Conservation (phyloP, 1,140 invertebrate genomes). For the Drosophila dunni region DNA sequence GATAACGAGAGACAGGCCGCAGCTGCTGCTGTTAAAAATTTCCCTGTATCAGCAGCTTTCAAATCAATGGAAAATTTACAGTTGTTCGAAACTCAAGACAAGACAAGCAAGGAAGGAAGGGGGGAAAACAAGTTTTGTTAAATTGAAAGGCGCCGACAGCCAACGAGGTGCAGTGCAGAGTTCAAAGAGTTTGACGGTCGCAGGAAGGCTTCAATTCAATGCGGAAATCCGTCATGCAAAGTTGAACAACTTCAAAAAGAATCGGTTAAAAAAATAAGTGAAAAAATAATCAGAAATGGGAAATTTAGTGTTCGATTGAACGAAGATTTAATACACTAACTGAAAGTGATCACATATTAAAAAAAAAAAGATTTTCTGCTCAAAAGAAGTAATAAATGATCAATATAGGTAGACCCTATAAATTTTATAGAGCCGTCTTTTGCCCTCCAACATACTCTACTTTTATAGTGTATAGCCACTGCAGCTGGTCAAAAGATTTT, state of each 20-base stretch:
- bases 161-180: slow-evolving; percentile 41
- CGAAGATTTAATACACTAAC: neutral
- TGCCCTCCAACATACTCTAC: too few species aligned
- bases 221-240: slow-evolving; percentile 76
- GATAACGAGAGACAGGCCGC: slow-evolving; percentile 24
- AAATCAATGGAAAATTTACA: slow-evolving; percentile 28
- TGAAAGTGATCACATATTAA: neutral
- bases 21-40: slow-evolving; percentile 12
- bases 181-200: slow-evolving; percentile 47
- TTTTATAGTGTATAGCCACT: slow-evolving; percentile 12
- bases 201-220: slow-evolving; percentile 44
- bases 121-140: slow-evolving; percentile 24
- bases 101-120: neutral
- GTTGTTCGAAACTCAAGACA: neutral
- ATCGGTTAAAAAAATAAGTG: slow-evolving; percentile 1
- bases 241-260: slow-evolving; percentile 44
- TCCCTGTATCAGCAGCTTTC: slow-evolving; percentile 17
- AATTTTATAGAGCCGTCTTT: too few species aligned
- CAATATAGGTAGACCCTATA: too few species aligned
- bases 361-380: too few species aligned
- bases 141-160: slow-evolving; percentile 33
- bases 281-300: slow-evolving; percentile 19
- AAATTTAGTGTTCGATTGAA: neutral
- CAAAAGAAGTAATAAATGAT: too few species aligned
- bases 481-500: slow-evolving; percentile 61